Conservation (phyloP, 2,113 vertebrate genomes). For the Potamarius usumacintae region DNA sequence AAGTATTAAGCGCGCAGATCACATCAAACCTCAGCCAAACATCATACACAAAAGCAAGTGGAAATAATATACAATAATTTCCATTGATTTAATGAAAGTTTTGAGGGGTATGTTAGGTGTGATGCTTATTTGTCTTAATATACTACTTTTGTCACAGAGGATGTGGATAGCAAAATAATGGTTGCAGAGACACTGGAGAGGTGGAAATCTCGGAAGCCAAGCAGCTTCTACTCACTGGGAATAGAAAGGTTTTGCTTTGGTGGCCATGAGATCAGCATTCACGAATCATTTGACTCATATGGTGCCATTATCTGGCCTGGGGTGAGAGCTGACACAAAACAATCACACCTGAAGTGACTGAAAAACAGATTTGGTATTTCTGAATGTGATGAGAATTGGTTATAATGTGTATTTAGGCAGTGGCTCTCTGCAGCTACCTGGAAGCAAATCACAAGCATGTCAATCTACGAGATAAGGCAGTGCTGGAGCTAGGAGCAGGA, state of each 20-base stretch:
- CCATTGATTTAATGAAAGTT: not conserved
- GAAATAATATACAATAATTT: not conserved
- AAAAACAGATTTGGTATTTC: not conserved
- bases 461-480: conserved; percentile 82
- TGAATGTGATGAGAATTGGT: not conserved
- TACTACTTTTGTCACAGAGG: conserved; percentile 27
- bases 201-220: conserved; percentile 62
- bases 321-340: conserved; percentile 52
- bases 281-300: conserved; percentile 67
- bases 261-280: conserved; percentile 70
- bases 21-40: conserved; percentile 32
- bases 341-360: not conserved
- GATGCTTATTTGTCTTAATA: not conserved
- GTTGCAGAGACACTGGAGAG: conserved; percentile 53
- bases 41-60: conserved; percentile 34
- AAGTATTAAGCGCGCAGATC: conserved; percentile 10
- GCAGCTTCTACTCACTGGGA: conserved; percentile 55
- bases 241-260: conserved; percentile 67
- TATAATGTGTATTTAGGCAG: conserved; percentile 70
- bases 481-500: conserved; percentile 91
- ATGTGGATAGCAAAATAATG: conserved; percentile 52
- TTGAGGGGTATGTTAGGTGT: not conserved
- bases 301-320: conserved; percentile 75
- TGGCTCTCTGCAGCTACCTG: conserved; percentile 86
- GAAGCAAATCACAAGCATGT: conserved; percentile 84